Base-by-base conservation (phyloP, 2,888 invertebrate genomes). In the Dione juno region DNA sequence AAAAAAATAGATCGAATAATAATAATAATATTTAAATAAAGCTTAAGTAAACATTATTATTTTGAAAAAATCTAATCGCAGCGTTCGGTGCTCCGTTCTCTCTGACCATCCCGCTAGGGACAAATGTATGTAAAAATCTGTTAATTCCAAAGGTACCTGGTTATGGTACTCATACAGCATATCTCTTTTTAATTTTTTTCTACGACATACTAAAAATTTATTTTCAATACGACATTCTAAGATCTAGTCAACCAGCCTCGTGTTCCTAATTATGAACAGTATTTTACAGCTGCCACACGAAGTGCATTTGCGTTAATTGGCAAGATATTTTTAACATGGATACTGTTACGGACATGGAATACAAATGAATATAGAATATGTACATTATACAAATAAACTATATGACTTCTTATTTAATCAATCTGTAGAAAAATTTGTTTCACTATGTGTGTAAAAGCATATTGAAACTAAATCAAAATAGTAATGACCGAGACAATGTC, bases 281-380 rank as follows among this genome's bases (percentile, higher is more conserved):
- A 40, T 43, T 40, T 43, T 41, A 59, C 59, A 64, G 37, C 63
- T 48, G 48, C 45, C 19, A 64, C 50, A 16, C 50, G 50, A 64
- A 50, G 19, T 64, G 50, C 64, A 64, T 40, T 64, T 50, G 28
- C 37, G 64, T 48, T 64, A 64, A 64, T 64, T 64, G 64, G 37
- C 28, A n/a, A 14, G 13, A 50, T 16, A 64, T 48, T 64, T 50
- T 35, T 28, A 61, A 64, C 16, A 37, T 64, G 14, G 50, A 64
- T 64, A 37, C 37, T 64, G 13, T 64, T 64, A 16, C 64, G 3
- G 16, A 57, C 37, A 37, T 57, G 57, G 57, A 14, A 14, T 45
- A 37, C 64, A 50, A 64, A 50, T 64, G 37, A 40, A 19, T 14
- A 7, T 16, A 48, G 35, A 9, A 37, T 50, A 48, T 13, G 16